Evolutionary conservation across 2,888 invertebrate species (phyloP).

Genomic region (Phytoseiulus persimilis): DNA sequence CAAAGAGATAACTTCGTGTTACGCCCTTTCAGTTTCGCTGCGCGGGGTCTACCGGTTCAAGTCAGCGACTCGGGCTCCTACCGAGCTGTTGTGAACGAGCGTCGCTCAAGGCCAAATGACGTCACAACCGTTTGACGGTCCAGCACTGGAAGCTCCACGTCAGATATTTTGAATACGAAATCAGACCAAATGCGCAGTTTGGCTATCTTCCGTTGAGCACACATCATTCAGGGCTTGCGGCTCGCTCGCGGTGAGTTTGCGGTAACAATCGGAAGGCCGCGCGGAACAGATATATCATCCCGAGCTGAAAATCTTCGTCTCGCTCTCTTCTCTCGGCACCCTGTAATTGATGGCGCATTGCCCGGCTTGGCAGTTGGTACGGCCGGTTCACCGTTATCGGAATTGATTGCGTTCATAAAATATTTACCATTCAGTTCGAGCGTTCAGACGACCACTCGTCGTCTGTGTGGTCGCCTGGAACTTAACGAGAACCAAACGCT

Average conservation of each 20-base stretch:
- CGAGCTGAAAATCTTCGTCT: neutral
- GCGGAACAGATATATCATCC: neutral
- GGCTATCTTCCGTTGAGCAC: neutral
- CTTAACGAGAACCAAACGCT: neutral
- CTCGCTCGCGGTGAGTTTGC: neutral
- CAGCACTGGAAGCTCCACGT: neutral
- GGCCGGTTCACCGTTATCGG: neutral
- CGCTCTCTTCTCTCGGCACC: neutral
- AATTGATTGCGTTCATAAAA: neutral
- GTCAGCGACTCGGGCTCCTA: neutral
- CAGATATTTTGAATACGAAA: neutral
- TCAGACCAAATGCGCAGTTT: neutral
- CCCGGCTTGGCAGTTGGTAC: neutral
- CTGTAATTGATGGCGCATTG: neutral
- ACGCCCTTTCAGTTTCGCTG: neutral
- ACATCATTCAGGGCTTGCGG: neutral
- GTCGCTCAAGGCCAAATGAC: neutral
- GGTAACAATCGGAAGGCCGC: neutral
- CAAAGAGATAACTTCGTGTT: neutral
- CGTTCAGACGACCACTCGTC: neutral
- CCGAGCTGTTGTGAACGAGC: neutral
- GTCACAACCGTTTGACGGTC: neutral
- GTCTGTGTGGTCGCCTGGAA: neutral
- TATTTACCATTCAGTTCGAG: neutral
- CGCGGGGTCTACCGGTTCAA: neutral